Base-by-base conservation (phyloP, 2,888 invertebrate species). In the Pristionchus fissidentatus region DNA sequence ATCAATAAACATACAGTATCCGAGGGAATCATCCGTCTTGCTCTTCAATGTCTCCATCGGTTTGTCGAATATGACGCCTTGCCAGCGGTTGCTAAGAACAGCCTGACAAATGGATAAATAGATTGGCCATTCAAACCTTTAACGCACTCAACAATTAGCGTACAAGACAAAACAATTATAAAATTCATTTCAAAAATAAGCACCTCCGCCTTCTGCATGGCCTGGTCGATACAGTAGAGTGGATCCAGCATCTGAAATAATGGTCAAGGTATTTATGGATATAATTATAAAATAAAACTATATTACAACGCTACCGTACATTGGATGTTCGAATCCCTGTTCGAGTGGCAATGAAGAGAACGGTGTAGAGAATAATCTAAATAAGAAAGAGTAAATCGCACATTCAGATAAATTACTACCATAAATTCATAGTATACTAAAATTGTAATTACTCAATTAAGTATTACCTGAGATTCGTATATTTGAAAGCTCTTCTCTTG, bases 211-310 rank as follows among this genome's bases (percentile, higher is more conserved):
- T 32, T 77, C 32, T 49, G 46, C 8, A 22, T 49, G 22, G 75
- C 75, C 5, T 26, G 10, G 0, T 77, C 75, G 26, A 19, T 49
- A 41, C 75, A 77, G 49, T 77, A 77, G 5, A 77, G 49, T 10
- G 75, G 75, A 41, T 77, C 75, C 32, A 77, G 19, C 35, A 77
- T 49, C 75, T 77, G 49, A 75, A 4, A 46, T 3, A 26, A 75
- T n/a, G n/a, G n/a, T n/a, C 32, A 62, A 62, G 15, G 13, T 62
- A 62, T 26, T 26, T 62, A 62, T 62, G n/a, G n/a, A 8, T 66
- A 10, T 38, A 38, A 32, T 66, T 66, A 15, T 19, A 38, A 35
- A 38, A 38, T 3, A 66, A 15, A 8, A 38, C n/a, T n/a, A n/a
- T n/a, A n/a, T n/a, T n/a, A 38, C 10, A 19, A n/a, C 3, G 2